A percentile compares a stretch with the other conserved stretches of the same genome.
Evolutionary conservation across 2,888 invertebrate genomes (phyloP).

Genomic region (Artemia sinica): DNA sequence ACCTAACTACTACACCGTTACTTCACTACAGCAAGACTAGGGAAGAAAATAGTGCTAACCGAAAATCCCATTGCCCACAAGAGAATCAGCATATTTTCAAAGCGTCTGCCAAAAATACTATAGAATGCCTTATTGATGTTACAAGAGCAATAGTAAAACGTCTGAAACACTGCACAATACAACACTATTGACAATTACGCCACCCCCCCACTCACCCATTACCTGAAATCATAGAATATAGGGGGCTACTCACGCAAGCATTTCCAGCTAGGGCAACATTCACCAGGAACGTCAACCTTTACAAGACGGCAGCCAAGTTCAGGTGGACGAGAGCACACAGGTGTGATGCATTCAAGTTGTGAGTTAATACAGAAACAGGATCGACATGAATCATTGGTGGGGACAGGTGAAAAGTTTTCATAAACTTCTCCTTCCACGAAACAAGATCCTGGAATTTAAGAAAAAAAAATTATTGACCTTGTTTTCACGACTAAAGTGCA

Average conservation of each 20-base stretch:
- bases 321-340: conserved; percentile 11
- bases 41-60: no score
- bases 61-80: no score
- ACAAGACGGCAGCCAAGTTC: conserved; percentile 8
- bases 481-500: no score
- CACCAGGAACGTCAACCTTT: neutral
- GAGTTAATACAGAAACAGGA: conserved; percentile 7
- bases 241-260: neutral
- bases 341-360: neutral
- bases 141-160: no score
- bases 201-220: neutral
- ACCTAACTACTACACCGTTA: no score
- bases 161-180: no score
- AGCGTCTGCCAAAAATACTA: no score
- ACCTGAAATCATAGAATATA: neutral
- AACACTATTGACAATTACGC: no score
- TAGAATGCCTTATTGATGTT: no score
- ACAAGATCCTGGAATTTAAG: neutral
- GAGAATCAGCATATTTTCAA: no score
- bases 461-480: no score
- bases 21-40: no score
- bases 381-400: neutral
- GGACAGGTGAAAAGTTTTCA: neutral
- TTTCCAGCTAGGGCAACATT: conserved; percentile 5
- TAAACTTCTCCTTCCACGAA: conserved; percentile 6